A percentile compares a stretch with the other conserved stretches of the same genome.
Evolutionary conservation across 2,797 vertebrate genomes (phyloP).

Genomic region (Otus scops): DNA sequence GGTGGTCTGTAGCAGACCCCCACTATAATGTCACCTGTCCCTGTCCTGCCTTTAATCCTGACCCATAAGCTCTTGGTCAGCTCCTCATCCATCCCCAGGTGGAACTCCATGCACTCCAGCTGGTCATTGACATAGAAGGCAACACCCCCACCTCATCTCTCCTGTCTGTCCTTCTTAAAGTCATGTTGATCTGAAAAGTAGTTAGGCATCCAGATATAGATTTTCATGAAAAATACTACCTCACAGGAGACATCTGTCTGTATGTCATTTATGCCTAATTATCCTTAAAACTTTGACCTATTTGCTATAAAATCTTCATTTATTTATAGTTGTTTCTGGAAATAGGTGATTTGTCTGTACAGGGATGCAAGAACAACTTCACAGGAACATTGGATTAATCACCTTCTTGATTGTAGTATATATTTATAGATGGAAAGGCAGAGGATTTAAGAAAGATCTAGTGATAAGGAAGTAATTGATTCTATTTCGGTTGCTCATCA

Average conservation of each 20-base stretch:
- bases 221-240: neutral
- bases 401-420: constrained; percentile 4
- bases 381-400: neutral
- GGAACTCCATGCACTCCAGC: no score
- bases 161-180: no score
- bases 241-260: accelerated
- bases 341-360: constrained; percentile 9
- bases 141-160: no score
- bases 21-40: no score
- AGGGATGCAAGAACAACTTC: neutral
- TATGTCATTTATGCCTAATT: neutral
- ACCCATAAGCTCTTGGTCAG: no score
- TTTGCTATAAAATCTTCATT: neutral
- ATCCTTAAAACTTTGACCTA: neutral
- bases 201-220: neutral
- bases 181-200: neutral
- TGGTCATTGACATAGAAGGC: no score
- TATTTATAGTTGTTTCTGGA: neutral
- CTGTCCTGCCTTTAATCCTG: no score
- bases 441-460: neutral
- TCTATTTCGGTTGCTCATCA: constrained; percentile 11
- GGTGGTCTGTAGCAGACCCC: no score
- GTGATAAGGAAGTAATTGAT: neutral
- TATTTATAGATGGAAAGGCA: constrained; percentile 29
- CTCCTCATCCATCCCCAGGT: no score